phyloP scores from a whole-genome alignment of 1,140 invertebrate species.

The Camponotus pennsylvanicus region DNA sequence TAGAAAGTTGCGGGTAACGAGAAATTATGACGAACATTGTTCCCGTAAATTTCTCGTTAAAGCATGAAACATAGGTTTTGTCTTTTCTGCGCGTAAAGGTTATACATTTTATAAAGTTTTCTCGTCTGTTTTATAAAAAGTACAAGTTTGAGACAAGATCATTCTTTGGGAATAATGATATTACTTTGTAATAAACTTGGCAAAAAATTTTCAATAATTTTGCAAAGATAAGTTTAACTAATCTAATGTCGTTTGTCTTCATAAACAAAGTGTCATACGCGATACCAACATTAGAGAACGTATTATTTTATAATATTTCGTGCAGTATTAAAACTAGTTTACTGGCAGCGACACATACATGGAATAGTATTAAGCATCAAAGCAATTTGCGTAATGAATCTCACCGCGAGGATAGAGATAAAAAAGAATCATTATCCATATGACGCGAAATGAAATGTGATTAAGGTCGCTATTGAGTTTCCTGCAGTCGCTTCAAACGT shows the following conservation, averaged over 20 bases:
- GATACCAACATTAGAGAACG: not conserved
- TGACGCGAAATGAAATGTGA: conserved; percentile 49
- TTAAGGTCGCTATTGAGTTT: conserved; percentile 58
- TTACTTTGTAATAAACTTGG: not conserved
- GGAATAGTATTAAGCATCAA: conserved; percentile 37
- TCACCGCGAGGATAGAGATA: conserved; percentile 6
- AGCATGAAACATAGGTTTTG: not conserved
- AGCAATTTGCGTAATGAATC: conserved; percentile 59
- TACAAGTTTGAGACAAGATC: not conserved
- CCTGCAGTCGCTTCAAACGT: not conserved
- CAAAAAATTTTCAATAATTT: not conserved
- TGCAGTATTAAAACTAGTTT: conserved; percentile 37
- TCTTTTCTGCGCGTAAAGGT: not conserved
- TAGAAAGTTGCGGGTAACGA: conserved; percentile 24
- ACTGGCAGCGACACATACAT: not conserved
- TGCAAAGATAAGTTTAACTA: conserved; percentile 6
- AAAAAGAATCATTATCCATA: conserved; percentile 20
- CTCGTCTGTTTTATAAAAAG: not conserved
- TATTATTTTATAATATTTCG: conserved; percentile 22
- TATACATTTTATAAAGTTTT: not conserved
- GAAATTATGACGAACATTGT: not conserved
- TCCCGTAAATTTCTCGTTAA: not conserved
- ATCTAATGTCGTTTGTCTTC: not conserved
- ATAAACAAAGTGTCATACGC: not conserved
- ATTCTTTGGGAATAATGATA: not conserved